phyloP scores from a whole-genome alignment of 1,140 invertebrate species.

The Phocides pigmalion region DNA sequence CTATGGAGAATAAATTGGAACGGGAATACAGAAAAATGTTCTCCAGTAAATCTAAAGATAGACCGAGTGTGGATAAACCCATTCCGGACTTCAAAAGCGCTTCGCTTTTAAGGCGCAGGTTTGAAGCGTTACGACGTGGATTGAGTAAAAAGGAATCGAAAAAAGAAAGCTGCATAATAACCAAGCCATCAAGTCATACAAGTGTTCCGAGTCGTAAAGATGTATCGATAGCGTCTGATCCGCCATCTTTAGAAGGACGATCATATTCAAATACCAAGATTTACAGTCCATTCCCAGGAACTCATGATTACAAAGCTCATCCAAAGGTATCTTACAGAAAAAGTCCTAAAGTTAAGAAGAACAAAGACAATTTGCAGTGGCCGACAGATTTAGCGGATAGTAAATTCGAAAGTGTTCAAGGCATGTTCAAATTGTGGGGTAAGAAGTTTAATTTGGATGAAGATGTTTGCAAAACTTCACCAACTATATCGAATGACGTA shows the following conservation, averaged over 20 bases:
- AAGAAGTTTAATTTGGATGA: conserved; percentile 66
- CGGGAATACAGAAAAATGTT: conserved; percentile 63
- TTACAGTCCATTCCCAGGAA: conserved; percentile 36
- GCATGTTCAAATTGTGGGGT: conserved; percentile 68
- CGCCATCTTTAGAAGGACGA: conserved; percentile 57
- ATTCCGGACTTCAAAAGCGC: conserved; percentile 51
- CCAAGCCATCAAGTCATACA: conserved; percentile 40
- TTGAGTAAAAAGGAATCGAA: conserved; percentile 52
- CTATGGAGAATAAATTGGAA: conserved; percentile 65
- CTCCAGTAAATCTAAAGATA: conserved; percentile 43
- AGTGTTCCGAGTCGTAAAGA: conserved; percentile 51
- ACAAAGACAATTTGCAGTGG: conserved; percentile 32
- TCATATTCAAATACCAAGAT: conserved; percentile 55
- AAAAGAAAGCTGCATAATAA: conserved; percentile 36
- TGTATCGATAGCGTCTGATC: conserved; percentile 63
- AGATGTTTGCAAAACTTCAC: conserved; percentile 39
- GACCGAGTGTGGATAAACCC: conserved; percentile 39
- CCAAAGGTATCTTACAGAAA: conserved; percentile 27
- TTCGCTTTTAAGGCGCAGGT: conserved; percentile 54
- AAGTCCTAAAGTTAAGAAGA: conserved; percentile 28
- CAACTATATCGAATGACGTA: conserved; percentile 24
- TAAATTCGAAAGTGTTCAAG: conserved; percentile 56
- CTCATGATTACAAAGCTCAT: conserved; percentile 27
- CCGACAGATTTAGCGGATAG: conserved; percentile 42
- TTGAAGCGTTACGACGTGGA: conserved; percentile 57